Conservation (phyloP, 2,888 invertebrate species). For the Drosophila mulleri region DNA sequence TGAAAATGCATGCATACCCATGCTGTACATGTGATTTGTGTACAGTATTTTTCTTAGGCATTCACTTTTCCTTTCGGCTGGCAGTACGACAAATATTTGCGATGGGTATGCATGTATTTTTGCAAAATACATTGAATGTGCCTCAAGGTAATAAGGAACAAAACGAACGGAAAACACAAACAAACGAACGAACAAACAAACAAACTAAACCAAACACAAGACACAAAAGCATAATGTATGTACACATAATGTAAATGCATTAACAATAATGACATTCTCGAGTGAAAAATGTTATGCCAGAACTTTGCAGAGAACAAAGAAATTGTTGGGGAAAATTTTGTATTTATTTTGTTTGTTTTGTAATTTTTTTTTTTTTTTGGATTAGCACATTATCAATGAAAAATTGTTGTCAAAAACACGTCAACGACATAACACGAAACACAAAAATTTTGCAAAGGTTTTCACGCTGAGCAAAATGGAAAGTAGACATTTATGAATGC, state of each 20-base stretch:
- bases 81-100: constrained; percentile 17
- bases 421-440: constrained; percentile 50
- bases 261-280: constrained; percentile 42
- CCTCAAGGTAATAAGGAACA: constrained; percentile 17
- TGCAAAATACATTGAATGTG: constrained; percentile 49
- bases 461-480: constrained; percentile 15
- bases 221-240: constrained; percentile 36
- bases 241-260: constrained; percentile 49
- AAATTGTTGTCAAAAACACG: constrained; percentile 41
- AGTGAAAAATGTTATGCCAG: constrained; percentile 25
- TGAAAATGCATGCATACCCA: constrained; percentile 36
- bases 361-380: not conserved
- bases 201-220: constrained; percentile 10
- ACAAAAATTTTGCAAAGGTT: constrained; percentile 28
- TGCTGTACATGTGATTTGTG: not conserved
- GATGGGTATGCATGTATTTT: constrained; percentile 34
- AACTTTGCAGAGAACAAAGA: constrained; percentile 20
- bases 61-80: not conserved
- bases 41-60: not conserved
- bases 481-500: constrained; percentile 12
- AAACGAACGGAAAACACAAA: constrained; percentile 1
- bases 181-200: no score
- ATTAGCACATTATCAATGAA: constrained; percentile 34
- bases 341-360: not conserved
- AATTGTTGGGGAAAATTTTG: constrained; percentile 21